phyloP scores from a whole-genome alignment of 2,797 vertebrate species.

The Syndactyla subalaris region DNA sequence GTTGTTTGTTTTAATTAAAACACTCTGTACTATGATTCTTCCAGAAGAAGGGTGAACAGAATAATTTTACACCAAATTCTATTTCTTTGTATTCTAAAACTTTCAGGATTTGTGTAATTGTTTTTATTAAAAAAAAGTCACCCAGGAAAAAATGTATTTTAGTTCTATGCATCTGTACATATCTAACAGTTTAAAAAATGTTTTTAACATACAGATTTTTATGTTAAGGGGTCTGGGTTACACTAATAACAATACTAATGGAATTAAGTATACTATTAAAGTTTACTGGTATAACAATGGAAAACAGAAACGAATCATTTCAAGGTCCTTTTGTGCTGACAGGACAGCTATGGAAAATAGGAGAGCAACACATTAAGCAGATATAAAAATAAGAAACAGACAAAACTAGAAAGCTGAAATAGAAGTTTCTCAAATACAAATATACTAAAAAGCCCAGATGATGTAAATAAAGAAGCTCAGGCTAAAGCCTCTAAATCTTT shows the following conservation, averaged over 20 bases:
- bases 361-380: neutral
- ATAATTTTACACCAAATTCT: neutral
- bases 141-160: neutral
- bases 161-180: slow-evolving; percentile 15
- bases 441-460: neutral
- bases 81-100: neutral
- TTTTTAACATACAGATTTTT: neutral
- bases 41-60: neutral
- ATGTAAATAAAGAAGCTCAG: neutral
- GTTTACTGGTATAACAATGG: neutral
- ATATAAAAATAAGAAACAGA: neutral
- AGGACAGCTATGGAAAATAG: neutral
- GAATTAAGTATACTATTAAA: slow-evolving; percentile 12
- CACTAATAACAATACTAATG: neutral
- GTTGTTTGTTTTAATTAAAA: neutral
- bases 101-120: neutral
- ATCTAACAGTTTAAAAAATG: neutral
- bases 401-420: neutral
- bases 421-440: neutral
- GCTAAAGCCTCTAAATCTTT: neutral
- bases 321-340: neutral
- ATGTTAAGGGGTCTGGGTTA: neutral
- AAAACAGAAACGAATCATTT: slow-evolving; percentile 36
- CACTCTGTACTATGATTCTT: neutral
- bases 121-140: neutral